These are phyloP conservation scores for Euschistus heros DNA, from an alignment of 1,140 invertebrate species.

Conservation along the genomic window DNA sequence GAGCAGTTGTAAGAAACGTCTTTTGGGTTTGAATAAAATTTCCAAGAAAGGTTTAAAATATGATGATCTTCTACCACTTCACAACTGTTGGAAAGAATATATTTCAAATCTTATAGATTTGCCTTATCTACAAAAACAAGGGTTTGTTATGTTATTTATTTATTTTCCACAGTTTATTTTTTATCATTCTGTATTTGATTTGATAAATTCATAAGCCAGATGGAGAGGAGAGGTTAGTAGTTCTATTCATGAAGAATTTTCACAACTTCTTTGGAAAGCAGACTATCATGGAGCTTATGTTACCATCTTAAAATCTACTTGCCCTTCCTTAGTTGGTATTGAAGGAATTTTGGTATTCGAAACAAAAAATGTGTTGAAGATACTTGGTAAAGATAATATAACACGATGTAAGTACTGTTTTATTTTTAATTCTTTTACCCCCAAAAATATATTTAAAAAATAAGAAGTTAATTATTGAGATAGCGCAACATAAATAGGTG, in stretches of 20 bases:
- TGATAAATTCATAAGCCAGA: constrained; percentile 11
- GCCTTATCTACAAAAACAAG: background rate
- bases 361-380: constrained; percentile 63
- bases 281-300: constrained; percentile 69
- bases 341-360: constrained; percentile 64
- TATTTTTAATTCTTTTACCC: background rate
- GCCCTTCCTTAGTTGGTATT: constrained; percentile 50
- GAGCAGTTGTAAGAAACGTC: constrained; percentile 22
- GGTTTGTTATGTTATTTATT: background rate
- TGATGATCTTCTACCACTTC: constrained; percentile 48
- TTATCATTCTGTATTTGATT: background rate
- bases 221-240: constrained; percentile 32
- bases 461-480: no score
- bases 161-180: background rate
- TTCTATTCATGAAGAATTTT: constrained; percentile 48
- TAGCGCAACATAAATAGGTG: no score
- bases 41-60: constrained; percentile 47
- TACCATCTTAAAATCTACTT: constrained; percentile 51
- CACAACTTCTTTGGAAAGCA: constrained; percentile 55
- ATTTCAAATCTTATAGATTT: constrained; percentile 34
- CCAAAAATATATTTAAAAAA: background rate
- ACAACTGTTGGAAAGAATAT: constrained; percentile 61
- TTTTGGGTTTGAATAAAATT: constrained; percentile 46
- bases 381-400: constrained; percentile 50
- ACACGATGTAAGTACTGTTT: constrained; percentile 48